A percentile compares a stretch with the other conserved stretches of the same genome.
Conservation (phyloP, 2,113 vertebrate genomes). For the Panthera leo region DNA sequence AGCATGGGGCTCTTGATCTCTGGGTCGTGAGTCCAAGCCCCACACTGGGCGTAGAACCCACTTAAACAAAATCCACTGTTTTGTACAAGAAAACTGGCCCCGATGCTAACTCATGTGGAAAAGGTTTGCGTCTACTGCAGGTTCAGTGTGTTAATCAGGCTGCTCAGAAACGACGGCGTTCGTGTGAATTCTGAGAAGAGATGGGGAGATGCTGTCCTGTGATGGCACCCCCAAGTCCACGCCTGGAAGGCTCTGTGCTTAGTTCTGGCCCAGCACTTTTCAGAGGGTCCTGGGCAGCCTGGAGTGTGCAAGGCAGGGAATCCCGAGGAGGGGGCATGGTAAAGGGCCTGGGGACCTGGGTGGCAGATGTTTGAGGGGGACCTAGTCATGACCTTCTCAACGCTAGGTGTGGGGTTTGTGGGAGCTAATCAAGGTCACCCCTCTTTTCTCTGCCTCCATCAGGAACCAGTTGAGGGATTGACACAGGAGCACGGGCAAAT, state of each 20-base stretch:
- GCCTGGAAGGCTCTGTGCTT: neutral
- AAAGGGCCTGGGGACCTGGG: neutral
- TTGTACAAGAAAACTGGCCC: neutral
- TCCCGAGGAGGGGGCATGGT: neutral
- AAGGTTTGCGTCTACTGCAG: neutral
- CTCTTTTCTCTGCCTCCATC: neutral
- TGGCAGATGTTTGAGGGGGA: neutral
- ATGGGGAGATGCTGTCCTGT: no score
- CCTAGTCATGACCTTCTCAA: neutral
- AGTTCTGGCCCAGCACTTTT: neutral
- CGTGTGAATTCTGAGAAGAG: neutral
- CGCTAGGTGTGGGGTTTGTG: neutral
- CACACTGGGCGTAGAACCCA: neutral
- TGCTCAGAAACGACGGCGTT: neutral
- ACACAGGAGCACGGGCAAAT: neutral
- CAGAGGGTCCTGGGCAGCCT: neutral
- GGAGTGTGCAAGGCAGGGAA: neutral
- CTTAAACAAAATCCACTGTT: neutral
- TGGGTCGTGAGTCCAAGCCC: neutral
- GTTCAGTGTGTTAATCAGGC: neutral
- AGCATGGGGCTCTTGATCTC: neutral
- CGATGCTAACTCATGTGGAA: neutral
- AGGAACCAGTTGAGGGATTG: neutral
- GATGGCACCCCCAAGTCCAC: neutral
- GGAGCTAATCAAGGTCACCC: neutral